Base-by-base conservation (phyloP, 2,113 vertebrate genomes). In the Cephalopterus ornatus region DNA sequence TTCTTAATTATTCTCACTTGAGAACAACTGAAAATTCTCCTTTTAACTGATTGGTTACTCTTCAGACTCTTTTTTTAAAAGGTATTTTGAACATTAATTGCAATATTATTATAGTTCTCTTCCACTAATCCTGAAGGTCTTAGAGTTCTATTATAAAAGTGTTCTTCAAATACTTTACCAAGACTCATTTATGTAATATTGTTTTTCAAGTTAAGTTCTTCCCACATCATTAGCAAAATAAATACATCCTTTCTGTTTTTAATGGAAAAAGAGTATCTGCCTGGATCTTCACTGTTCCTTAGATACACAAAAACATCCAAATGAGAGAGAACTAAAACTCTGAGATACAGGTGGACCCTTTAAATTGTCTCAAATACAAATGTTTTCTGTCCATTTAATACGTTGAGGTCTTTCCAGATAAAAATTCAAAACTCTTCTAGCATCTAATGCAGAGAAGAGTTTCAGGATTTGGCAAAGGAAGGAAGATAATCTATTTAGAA, bases 401-500 rank as follows among this genome's bases (percentile, higher is more conserved):
- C 24, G 35, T 8, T 97, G 94, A 97, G 52, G 81, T 88, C 81
- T 89, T 96, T 97, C 97, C 97, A 98, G 76, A 96, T 79, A 94
- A 93, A 95, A 97, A 97, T 90, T 97, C 94, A 93, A 96, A 98
- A 95, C 74, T 96, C 85, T 97, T 97, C 93, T 97, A 96, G 97
- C 96, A 97, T 95, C 93, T 95, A 93, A 93, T 65, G 41, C 50
- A 95, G 94, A 96, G 93, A 97, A 93, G 91, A 84, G 96, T 94
- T 96, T 95, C 66, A 89, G 83, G 70, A 94, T 96, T 97, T 98
- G 98, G 98, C 97, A 97, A 96, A 95, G 80, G 46, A 90, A 85
- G 75, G 74, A 93, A 89, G 94, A 97, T 50, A 94, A 98, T 97
- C 97, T 96, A 97, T 98, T 97, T 52, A 92, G 73, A 95, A 89